Percentiles rank a stretch among this genome's conserved stretches.
Evolutionary conservation across 2,888 invertebrate genomes (phyloP).

Genomic region (Parnassius glacialis): DNA sequence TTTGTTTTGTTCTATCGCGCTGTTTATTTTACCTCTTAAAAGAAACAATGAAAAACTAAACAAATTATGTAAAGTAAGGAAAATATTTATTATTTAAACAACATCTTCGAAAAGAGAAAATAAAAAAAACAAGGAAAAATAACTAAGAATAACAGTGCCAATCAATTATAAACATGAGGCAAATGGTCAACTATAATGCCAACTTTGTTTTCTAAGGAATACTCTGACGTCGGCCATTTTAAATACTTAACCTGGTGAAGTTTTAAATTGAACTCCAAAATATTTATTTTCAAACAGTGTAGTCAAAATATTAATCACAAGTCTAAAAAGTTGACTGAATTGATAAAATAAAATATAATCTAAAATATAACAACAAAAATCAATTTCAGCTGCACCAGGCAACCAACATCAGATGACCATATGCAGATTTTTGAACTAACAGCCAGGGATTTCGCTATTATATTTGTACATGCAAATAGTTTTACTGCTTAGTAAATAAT

Average conservation of each 20-base stretch:
- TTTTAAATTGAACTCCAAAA: conserved; percentile 38
- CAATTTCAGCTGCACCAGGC: conserved; percentile 53
- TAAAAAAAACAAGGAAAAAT: conserved; percentile 63
- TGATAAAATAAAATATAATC: conserved; percentile 72
- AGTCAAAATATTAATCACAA: conserved; percentile 52
- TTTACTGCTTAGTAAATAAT: conserved; percentile 67
- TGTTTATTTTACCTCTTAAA: conserved; percentile 16
- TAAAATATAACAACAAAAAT: conserved; percentile 74
- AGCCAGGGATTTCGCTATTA: conserved; percentile 70
- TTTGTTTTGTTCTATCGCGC: neutral
- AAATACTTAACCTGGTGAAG: conserved; percentile 27
- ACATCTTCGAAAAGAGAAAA: conserved; percentile 62
- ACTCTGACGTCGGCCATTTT: neutral
- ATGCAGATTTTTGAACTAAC: conserved; percentile 46
- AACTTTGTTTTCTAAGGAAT: conserved; percentile 30
- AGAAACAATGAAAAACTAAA: conserved; percentile 51
- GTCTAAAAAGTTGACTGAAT: conserved; percentile 63
- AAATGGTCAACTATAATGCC: conserved; percentile 30
- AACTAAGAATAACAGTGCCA: conserved; percentile 77
- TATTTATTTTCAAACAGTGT: conserved; percentile 52
- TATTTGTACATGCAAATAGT: conserved; percentile 74
- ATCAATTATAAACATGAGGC: conserved; percentile 54
- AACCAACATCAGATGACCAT: conserved; percentile 42
- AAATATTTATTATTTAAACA: conserved; percentile 72
- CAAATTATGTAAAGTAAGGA: conserved; percentile 60